Evolutionary conservation across 2,113 vertebrate genomes (phyloP), one percentile per base, ranked within the genome.

Genomic region (Dascyllus trimaculatus): DNA sequence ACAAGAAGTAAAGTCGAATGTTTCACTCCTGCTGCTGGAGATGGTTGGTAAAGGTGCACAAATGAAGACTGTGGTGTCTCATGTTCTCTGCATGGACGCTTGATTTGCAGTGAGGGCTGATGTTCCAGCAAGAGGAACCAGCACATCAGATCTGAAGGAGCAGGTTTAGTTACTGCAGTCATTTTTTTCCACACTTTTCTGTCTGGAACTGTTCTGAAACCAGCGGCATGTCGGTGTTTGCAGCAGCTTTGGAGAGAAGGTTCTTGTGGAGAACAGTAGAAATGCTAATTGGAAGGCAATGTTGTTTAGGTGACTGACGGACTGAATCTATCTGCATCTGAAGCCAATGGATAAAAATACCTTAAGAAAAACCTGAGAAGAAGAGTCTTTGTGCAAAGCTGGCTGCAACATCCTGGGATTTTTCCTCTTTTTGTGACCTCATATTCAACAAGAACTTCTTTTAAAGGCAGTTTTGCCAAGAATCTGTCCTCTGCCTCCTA

Each of bases 1-100:
- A 65, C 0, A 72, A 51, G 46, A 71, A 29, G 53, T 57, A n/a
- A 40, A 64, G 63, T 32, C 49, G 66, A 71, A 52, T 62, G 10
- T 58, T 52, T 71, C 24, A 45, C 51, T 74, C 18, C 35, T 9
- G 35, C 35, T 43, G 40, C 13, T 43, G 40, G 32, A 43, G 13
- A 14, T 43, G 40, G 40, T 43, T 14, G 46, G 48, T 8, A 49
- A n/a, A n/a, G 38, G 17, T 51, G 65, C 58, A 85, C 53, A 24
- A 32, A 45, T 21, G 43, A 71, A 76, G 66, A 59, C 45, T n/a
- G n/a, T n/a, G n/a, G n/a, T 3, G 1, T 49, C 38, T 29, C 49
- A 1, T 4, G n/a, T 0, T 71, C 26, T 62, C 53, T 53, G 57
- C 25, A 2, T 48, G 29, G 48, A 74, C 11, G 1, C 29, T 29